Evolutionary conservation across 2,797 vertebrate genomes (phyloP).

Genomic region (Rachycentron canadum): DNA sequence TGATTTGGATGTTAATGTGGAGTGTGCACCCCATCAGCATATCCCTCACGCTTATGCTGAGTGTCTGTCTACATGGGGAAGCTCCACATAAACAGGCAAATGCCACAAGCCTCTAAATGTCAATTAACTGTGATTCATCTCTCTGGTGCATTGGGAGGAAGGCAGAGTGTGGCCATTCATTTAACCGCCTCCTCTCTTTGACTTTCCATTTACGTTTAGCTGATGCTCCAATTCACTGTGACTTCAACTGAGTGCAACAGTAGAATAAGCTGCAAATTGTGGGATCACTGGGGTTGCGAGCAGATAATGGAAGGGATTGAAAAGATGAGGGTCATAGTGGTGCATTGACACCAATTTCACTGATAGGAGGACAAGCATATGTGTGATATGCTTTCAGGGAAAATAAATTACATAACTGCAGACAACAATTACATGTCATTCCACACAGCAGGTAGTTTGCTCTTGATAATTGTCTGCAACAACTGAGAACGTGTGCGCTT

Average conservation of each 20-base stretch:
- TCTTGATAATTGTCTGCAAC: not conserved
- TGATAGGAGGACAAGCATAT: not conserved
- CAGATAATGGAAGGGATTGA: conserved; percentile 35
- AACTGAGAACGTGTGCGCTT: not conserved
- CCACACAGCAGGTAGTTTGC: conserved; percentile 2
- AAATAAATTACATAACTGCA: not conserved
- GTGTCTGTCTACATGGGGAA: conserved; percentile 35
- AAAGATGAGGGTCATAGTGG: conserved; percentile 43
- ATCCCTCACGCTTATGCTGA: conserved; percentile 41
- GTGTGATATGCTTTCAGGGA: not conserved
- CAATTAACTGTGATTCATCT: conserved; percentile 79
- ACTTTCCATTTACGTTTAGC: conserved; percentile 43
- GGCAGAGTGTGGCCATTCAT: conserved; percentile 53
- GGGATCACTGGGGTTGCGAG: conserved; percentile 36
- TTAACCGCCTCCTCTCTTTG: conserved; percentile 55
- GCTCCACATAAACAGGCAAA: conserved; percentile 71
- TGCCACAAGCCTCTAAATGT: conserved; percentile 80
- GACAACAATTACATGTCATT: conserved; percentile 11
- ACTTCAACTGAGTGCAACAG: conserved; percentile 14
- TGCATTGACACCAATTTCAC: conserved; percentile 52
- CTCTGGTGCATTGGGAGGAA: conserved; percentile 48
- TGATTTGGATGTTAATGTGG: conserved; percentile 60
- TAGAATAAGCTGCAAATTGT: conserved; percentile 43
- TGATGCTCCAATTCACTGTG: conserved; percentile 6
- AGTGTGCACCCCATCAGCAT: conserved; percentile 57